phyloP scores from a whole-genome alignment of 2,888 invertebrate species.

The Tholera decimalis region DNA sequence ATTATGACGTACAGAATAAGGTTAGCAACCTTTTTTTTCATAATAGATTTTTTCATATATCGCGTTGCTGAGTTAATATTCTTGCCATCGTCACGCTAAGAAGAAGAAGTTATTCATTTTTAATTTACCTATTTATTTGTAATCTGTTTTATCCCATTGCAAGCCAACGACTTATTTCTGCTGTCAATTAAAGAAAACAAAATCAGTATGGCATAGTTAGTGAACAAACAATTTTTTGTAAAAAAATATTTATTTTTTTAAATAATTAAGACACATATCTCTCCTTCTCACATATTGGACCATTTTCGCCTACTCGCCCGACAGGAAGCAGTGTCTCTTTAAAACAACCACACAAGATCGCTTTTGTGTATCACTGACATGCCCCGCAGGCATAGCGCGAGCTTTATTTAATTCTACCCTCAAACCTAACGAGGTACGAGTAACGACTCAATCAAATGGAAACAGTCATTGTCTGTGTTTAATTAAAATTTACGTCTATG shows the following conservation, averaged over 20 bases:
- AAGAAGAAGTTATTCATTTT: no score
- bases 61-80: no score
- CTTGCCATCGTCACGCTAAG: no score
- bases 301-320: conserved; percentile 45
- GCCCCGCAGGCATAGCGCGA: conserved; percentile 69
- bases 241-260: no score
- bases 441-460: conserved; percentile 41
- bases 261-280: no score
- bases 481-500: conserved; percentile 31
- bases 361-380: conserved; percentile 79
- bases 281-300: conserved; percentile 19
- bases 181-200: neutral
- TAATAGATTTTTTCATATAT: no score
- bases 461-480: conserved; percentile 21
- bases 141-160: neutral
- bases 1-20: no score
- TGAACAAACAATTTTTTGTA: no score
- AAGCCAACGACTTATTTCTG: neutral
- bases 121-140: no score
- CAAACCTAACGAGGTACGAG: no score
- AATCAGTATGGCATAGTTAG: no score
- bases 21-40: no score
- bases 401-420: conserved; percentile 67
- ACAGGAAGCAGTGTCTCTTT: conserved; percentile 82
- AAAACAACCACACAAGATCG: conserved; percentile 83